These are phyloP conservation scores for Acyrthosiphon pisum DNA, from an alignment of 1,140 invertebrate species.

Conservation along the genomic window DNA sequence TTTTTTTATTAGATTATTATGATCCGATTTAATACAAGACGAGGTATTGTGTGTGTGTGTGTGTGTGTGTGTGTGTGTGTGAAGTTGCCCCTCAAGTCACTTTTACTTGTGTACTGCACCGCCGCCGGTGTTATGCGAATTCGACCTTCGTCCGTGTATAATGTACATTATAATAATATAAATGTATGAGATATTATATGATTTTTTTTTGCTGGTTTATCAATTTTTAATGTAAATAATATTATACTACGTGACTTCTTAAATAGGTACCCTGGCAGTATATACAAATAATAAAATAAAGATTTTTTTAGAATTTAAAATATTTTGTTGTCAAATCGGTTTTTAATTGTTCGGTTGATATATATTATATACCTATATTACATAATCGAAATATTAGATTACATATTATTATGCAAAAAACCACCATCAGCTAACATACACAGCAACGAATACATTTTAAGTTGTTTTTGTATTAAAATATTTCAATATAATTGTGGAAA, in stretches of 20 bases:
- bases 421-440: not conserved
- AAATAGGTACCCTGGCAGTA: not conserved
- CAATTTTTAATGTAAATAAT: not conserved
- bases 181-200: not conserved
- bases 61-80: not conserved
- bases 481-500: not conserved
- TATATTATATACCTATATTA: no score
- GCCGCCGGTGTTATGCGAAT: slow-evolving; percentile 17
- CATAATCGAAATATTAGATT: not conserved
- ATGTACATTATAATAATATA: not conserved
- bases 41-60: not conserved
- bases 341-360: not conserved
- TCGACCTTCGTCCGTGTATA: slow-evolving; percentile 9
- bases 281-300: not conserved
- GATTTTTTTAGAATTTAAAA: not conserved
- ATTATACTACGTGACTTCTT: not conserved
- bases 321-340: not conserved
- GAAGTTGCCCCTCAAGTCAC: slow-evolving; percentile 1
- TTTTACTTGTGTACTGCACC: slow-evolving; percentile 38
- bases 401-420: not conserved
- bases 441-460: not conserved
- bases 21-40: slow-evolving; percentile 40
- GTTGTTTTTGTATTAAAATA: not conserved
- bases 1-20: slow-evolving; percentile 43
- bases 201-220: not conserved